phyloP scores from a whole-genome alignment of 2,113 vertebrate species.

The Xenus cinereus region DNA sequence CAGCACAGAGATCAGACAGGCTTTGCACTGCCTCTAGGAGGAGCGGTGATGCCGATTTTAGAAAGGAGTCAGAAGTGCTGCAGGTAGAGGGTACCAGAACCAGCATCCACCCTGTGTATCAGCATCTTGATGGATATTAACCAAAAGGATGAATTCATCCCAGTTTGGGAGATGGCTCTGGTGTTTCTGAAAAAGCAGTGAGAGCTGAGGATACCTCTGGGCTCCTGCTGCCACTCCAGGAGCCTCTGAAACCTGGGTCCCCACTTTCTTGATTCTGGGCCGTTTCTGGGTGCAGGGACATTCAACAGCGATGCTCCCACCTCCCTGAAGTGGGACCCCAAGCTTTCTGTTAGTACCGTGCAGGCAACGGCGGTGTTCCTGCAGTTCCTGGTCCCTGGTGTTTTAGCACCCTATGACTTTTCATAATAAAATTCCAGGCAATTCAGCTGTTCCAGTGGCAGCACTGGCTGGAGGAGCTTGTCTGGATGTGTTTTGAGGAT shows the following conservation, averaged over 20 bases:
- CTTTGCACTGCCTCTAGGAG: neutral
- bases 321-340: neutral
- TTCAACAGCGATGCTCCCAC: rapidly evolving
- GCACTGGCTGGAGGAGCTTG: rapidly evolving
- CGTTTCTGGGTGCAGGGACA: neutral
- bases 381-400: neutral
- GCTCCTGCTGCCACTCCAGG: neutral
- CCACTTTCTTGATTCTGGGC: neutral
- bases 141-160: neutral
- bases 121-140: neutral
- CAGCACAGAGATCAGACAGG: neutral
- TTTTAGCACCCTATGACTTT: neutral
- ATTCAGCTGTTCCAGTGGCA: neutral
- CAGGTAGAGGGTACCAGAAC: neutral
- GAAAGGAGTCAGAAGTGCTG: neutral
- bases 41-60: neutral
- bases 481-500: rapidly evolving
- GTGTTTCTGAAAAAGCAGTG: neutral
- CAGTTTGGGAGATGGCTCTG: neutral
- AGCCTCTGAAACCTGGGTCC: neutral
- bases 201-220: neutral
- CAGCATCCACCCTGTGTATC: neutral
- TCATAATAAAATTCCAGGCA: neutral
- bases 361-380: rapidly evolving
- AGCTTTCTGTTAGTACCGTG: neutral